Conservation (phyloP, 2,113 vertebrate genomes). For the Pseudonaja textilis region DNA sequence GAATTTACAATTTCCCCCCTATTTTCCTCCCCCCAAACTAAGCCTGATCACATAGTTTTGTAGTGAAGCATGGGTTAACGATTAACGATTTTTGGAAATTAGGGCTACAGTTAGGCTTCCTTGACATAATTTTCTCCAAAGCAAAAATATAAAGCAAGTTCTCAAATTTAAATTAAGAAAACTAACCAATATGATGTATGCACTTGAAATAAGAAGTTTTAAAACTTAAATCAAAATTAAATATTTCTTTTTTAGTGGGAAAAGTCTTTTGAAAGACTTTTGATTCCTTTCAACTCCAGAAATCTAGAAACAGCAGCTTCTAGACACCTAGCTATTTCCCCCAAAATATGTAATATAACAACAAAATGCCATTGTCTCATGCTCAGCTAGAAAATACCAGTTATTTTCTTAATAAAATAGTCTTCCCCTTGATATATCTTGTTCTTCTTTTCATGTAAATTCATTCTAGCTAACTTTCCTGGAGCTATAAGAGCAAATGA, state of each 20-base stretch:
- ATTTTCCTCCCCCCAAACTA: no score
- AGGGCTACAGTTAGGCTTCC: not conserved
- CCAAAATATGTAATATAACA: not conserved
- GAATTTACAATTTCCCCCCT: not conserved
- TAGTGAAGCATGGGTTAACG: no score
- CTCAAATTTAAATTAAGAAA: constrained; percentile 31
- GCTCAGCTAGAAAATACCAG: not conserved
- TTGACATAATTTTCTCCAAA: constrained; percentile 8
- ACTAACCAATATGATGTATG: not conserved
- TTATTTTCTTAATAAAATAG: not conserved
- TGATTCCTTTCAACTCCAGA: not conserved
- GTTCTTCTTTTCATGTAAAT: not conserved
- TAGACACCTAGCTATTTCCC: not conserved
- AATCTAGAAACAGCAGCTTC: not conserved
- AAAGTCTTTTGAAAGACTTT: not conserved
- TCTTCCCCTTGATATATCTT: not conserved
- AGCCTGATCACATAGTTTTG: no score
- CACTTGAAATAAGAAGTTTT: constrained; percentile 34
- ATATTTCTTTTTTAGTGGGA: not conserved
- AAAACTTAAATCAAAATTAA: not conserved
- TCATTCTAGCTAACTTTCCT: not conserved
- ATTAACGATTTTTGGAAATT: not conserved
- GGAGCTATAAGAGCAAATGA: not conserved
- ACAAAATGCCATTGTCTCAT: not conserved
- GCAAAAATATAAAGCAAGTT: constrained; percentile 12